A percentile compares a stretch with the other conserved stretches of the same genome.
These are phyloP conservation scores for Argyrosomus japonicus DNA, from an alignment of 2,113 vertebrate genomes.

Conservation along the genomic window DNA sequence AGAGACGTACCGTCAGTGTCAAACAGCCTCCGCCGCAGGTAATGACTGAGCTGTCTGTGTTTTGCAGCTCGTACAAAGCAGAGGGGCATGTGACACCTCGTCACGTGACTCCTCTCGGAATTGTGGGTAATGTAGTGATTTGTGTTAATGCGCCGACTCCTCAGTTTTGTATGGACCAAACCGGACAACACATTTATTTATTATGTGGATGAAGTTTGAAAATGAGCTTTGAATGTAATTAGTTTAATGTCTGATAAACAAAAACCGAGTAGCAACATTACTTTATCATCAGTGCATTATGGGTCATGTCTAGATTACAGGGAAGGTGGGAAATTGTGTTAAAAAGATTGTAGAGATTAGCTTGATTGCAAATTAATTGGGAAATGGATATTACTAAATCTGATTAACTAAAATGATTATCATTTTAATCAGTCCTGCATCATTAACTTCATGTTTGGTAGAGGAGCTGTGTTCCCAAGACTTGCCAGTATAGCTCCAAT, in stretches of 20 bases:
- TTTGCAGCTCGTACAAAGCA: background rate
- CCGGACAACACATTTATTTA: no score
- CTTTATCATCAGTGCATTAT: background rate
- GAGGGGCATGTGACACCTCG: slow-evolving; percentile 24
- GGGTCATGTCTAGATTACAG: background rate
- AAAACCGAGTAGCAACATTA: no score
- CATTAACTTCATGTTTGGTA: no score
- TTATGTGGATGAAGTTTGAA: background rate
- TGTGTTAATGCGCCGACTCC: no score
- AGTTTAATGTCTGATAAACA: background rate
- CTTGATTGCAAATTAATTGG: background rate
- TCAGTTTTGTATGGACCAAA: no score
- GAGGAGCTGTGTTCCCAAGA: no score
- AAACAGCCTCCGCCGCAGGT: background rate
- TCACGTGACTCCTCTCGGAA: slow-evolving; percentile 49
- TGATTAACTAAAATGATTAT: background rate
- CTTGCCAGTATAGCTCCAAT: no score
- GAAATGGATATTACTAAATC: background rate
- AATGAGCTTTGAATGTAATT: background rate
- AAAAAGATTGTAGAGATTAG: background rate
- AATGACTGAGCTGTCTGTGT: slow-evolving; percentile 20
- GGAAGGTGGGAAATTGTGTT: background rate
- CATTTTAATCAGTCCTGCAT: background rate
- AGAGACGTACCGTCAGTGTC: background rate
- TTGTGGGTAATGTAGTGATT: slow-evolving; percentile 64